These are phyloP conservation scores for Lanius collurio DNA, from an alignment of 2,113 vertebrate species.

Conservation along the genomic window DNA sequence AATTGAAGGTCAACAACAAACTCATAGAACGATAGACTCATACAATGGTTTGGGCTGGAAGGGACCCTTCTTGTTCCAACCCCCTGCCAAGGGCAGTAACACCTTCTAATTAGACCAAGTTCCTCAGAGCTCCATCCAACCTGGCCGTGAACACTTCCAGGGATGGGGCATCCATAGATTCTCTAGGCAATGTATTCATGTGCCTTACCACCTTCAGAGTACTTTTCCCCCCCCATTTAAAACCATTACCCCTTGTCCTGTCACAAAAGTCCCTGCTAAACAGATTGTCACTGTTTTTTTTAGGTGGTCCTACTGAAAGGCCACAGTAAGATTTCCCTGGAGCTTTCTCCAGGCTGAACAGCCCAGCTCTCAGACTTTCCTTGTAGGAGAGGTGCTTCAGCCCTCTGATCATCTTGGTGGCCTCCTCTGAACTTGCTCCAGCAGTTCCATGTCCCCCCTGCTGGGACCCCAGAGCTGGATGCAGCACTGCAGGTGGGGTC, in stretches of 20 bases:
- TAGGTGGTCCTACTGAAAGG: neutral
- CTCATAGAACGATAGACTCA: neutral
- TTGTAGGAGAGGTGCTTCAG: accelerated
- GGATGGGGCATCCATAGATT: neutral
- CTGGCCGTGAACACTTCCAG: neutral
- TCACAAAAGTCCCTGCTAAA: neutral
- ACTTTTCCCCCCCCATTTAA: neutral
- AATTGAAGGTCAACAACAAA: neutral
- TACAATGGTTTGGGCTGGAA: neutral
- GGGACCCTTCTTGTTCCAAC: neutral
- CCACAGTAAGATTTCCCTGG: neutral
- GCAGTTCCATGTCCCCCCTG: neutral
- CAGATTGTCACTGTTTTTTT: neutral
- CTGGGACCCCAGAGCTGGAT: neutral
- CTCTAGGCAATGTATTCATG: neutral
- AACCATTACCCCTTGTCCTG: neutral
- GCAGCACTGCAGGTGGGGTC: neutral
- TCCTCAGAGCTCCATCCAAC: neutral
- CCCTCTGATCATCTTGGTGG: accelerated
- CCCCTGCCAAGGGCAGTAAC: neutral
- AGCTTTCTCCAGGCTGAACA: neutral
- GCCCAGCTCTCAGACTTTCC: neutral
- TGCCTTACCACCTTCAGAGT: neutral
- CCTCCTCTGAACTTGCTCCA: accelerated
- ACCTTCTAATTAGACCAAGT: neutral